Evolutionary conservation across 1,140 invertebrate species (phyloP).

Genomic region (Mercenaria mercenaria): DNA sequence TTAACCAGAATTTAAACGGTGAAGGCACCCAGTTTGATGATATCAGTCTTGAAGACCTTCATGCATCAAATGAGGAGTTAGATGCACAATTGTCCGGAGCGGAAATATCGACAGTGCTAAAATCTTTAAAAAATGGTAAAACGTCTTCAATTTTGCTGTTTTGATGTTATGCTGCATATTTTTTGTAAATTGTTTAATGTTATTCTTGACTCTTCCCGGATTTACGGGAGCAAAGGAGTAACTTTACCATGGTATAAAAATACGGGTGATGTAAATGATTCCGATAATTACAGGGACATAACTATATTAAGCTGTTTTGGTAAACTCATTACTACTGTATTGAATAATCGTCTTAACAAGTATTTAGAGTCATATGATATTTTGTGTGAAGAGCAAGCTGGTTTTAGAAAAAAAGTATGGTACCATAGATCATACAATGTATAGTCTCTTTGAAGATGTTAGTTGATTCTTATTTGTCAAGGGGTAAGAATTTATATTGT

Average conservation of each 20-base stretch:
- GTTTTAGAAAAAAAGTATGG: not conserved
- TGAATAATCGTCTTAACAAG: not conserved
- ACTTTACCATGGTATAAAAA: not conserved
- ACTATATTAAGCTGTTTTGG: slow-evolving; percentile 28
- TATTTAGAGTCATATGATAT: not conserved
- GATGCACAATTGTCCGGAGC: not conserved
- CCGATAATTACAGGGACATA: not conserved
- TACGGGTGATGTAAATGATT: not conserved
- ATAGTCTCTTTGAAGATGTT: no score
- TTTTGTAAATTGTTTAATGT: not conserved
- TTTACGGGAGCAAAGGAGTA: not conserved
- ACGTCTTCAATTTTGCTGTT: not conserved
- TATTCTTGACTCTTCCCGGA: not conserved
- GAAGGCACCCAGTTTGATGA: not conserved
- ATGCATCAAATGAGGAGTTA: not conserved
- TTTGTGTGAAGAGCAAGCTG: slow-evolving; percentile 24
- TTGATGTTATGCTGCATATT: not conserved
- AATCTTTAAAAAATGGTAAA: not conserved
- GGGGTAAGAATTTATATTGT: no score
- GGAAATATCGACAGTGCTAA: not conserved
- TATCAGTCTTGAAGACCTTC: not conserved
- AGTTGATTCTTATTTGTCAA: no score
- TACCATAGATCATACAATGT: no score
- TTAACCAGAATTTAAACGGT: no score
- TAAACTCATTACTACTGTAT: not conserved